A percentile compares a stretch with the other conserved stretches of the same genome.
Evolutionary conservation across 1,140 invertebrate species (phyloP).

Genomic region (Sipha flava): DNA sequence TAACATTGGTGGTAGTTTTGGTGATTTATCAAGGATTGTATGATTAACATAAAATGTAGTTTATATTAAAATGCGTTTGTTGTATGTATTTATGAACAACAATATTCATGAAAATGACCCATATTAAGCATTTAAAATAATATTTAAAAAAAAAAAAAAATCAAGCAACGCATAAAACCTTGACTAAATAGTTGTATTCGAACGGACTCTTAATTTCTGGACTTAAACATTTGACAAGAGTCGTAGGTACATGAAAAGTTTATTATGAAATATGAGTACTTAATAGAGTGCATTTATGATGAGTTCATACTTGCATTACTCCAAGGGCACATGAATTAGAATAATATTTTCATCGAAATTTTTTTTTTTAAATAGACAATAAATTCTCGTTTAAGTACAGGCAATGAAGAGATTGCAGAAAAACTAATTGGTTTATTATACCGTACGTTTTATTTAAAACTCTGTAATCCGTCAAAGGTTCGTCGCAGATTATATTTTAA

Average conservation of each 20-base stretch:
- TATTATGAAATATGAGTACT: constrained; percentile 11
- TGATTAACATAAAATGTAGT: too few relatives aligned
- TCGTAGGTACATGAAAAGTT: not conserved
- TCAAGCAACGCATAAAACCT: not conserved
- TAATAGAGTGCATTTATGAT: not conserved
- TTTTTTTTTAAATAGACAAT: not conserved
- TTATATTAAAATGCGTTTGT: too few relatives aligned
- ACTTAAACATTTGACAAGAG: not conserved
- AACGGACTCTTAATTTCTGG: not conserved
- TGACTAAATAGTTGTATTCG: not conserved
- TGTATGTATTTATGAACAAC: too few relatives aligned
- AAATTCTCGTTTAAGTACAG: not conserved
- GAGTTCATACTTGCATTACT: not conserved
- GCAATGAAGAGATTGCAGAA: too few relatives aligned
- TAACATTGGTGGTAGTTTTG: too few relatives aligned
- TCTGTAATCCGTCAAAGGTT: too few relatives aligned
- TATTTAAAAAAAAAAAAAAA: not conserved
- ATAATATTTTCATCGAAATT: not conserved
- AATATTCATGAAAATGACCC: too few relatives aligned
- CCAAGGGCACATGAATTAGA: constrained; percentile 8
- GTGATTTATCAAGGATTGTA: too few relatives aligned
- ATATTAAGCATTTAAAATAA: not conserved
- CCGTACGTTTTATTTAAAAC: too few relatives aligned
- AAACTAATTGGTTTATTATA: too few relatives aligned
- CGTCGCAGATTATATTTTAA: too few relatives aligned